A percentile compares a stretch with the other conserved stretches of the same genome.
Evolutionary conservation across 2,797 vertebrate species (phyloP).

Genomic region (Neopelma chrysocephalum): DNA sequence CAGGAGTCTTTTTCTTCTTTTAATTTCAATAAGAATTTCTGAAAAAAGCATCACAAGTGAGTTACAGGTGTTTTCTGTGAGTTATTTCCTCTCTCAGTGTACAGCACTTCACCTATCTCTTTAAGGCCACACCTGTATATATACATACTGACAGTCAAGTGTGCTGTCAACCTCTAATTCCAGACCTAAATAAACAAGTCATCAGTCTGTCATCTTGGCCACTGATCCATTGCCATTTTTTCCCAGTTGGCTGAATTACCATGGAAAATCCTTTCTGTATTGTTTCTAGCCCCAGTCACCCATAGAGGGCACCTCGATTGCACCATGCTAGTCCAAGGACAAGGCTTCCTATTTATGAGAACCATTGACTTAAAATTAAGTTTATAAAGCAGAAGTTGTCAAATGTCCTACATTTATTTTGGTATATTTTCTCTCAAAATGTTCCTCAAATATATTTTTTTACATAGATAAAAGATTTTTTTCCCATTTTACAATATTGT

Average conservation of each 20-base stretch:
- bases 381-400: not conserved
- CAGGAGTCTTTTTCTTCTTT: not conserved
- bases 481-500: not conserved
- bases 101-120: not conserved
- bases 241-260: not conserved
- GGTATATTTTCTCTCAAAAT: not conserved
- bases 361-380: not conserved
- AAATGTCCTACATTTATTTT: not conserved
- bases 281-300: not conserved
- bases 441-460: not conserved
- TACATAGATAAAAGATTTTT: not conserved
- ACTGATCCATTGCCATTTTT: not conserved
- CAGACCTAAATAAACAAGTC: not conserved
- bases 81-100: not conserved
- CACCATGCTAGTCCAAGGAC: not conserved
- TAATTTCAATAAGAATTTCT: not conserved
- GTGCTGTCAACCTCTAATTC: not conserved
- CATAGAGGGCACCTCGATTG: slow-evolving; percentile 35
- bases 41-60: not conserved
- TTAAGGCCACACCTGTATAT: not conserved
- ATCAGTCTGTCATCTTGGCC: not conserved
- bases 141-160: not conserved
- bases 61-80: not conserved
- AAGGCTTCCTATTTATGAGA: not conserved
- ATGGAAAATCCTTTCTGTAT: not conserved